These are phyloP conservation scores for Diorhabda elongata DNA, from an alignment of 1,140 invertebrate genomes.

Conservation along the genomic window DNA sequence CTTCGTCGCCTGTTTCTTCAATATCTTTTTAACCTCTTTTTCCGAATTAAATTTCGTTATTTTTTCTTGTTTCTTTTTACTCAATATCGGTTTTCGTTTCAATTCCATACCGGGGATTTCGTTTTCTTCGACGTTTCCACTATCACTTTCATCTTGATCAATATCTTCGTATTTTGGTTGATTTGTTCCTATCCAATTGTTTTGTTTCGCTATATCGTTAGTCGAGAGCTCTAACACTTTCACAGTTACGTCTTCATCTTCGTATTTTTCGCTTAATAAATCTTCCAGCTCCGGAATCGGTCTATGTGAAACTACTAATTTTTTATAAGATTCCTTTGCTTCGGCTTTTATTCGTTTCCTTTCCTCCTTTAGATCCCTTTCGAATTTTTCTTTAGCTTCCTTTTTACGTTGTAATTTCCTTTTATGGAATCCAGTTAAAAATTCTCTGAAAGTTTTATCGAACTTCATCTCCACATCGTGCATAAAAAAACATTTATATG, in stretches of 20 bases:
- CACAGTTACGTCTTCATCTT: constrained; percentile 69
- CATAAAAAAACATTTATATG: too few species aligned
- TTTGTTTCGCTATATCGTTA: constrained; percentile 59
- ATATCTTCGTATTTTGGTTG: constrained; percentile 51
- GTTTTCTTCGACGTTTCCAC: constrained; percentile 40
- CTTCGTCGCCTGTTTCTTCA: constrained; percentile 64
- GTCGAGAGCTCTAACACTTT: constrained; percentile 69
- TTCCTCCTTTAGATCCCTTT: constrained; percentile 68
- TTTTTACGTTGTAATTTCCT: constrained; percentile 67
- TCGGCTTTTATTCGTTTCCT: constrained; percentile 68
- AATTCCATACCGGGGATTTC: constrained; percentile 58
- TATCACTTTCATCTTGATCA: constrained; percentile 45
- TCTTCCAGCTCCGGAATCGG: constrained; percentile 65
- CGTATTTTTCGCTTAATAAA: constrained; percentile 62
- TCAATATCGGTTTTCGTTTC: constrained; percentile 39
- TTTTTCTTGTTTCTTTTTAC: constrained; percentile 29
- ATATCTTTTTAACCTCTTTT: constrained; percentile 61
- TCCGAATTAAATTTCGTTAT: constrained; percentile 50
- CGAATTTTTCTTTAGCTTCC: constrained; percentile 64
- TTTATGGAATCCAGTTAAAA: constrained; percentile 72
- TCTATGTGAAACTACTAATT: constrained; percentile 58
- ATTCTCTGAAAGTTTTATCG: constrained; percentile 52
- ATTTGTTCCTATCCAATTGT: constrained; percentile 68
- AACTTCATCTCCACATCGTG: neutral
- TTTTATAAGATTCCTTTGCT: constrained; percentile 63